Conservation (phyloP, 1,140 invertebrate species). For the Tribolium madens region DNA sequence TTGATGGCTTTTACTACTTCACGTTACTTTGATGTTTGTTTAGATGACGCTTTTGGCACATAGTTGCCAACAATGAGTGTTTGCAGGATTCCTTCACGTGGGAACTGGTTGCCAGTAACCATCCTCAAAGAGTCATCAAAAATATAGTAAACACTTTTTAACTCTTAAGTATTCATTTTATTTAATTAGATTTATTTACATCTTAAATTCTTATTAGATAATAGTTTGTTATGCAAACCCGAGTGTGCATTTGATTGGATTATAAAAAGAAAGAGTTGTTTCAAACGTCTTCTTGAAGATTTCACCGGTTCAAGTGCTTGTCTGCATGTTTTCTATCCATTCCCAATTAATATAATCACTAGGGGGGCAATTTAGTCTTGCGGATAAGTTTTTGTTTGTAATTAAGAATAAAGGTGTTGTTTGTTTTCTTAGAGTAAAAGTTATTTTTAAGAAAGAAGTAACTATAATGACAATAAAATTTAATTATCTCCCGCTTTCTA, state of each 20-base stretch:
- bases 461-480: neutral
- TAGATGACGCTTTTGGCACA: too few species aligned
- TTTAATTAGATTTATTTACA: neutral
- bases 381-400: neutral
- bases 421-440: neutral
- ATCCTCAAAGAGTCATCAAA: neutral
- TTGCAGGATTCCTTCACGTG: neutral
- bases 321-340: neutral
- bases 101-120: neutral
- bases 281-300: neutral
- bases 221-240: neutral
- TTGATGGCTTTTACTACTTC: too few species aligned
- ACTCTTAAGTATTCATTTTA: neutral
- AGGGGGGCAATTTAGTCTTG: neutral
- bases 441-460: too few species aligned
- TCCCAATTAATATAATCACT: neutral
- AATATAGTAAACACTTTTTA: neutral
- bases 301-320: neutral
- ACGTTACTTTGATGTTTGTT: too few species aligned
- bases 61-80: too few species aligned
- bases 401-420: neutral
- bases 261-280: neutral
- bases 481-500: conserved; percentile 5
- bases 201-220: neutral
- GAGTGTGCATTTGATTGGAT: neutral